Percentiles rank a stretch among this genome's conserved stretches.
Conservation (phyloP, 1,140 invertebrate species). For the Lepidurus couesii region DNA sequence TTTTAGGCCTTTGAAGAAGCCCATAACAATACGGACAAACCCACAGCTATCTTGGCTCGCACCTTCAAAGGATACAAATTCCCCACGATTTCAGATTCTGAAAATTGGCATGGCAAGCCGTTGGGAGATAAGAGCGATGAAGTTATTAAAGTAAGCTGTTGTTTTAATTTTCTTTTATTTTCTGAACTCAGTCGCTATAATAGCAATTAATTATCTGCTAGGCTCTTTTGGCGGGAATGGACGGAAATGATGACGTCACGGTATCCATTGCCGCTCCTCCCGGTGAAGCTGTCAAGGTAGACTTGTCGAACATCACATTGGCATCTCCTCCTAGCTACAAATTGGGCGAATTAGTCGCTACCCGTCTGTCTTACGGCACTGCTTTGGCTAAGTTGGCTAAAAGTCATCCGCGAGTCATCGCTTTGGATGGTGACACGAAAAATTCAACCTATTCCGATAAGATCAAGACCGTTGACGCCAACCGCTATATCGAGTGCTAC, state of each 20-base stretch:
- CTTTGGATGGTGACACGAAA: conserved; percentile 93
- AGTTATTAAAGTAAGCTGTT: conserved; percentile 58
- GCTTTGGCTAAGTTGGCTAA: conserved; percentile 82
- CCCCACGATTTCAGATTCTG: conserved; percentile 77
- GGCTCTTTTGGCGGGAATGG: conserved; percentile 27
- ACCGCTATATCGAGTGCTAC: conserved; percentile 92
- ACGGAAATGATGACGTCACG: conserved; percentile 25
- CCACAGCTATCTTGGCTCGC: conserved; percentile 90
- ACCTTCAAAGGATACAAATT: conserved; percentile 93
- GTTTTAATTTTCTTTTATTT: background rate
- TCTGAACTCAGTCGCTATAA: background rate
- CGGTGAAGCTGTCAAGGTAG: conserved; percentile 63
- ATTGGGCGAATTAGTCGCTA: conserved; percentile 74
- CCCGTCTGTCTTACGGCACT: conserved; percentile 87
- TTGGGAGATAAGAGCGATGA: conserved; percentile 71
- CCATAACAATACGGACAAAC: conserved; percentile 66
- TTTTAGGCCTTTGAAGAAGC: conserved; percentile 72
- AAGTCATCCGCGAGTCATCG: conserved; percentile 76
- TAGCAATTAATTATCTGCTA: conserved; percentile 11
- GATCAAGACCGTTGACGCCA: conserved; percentile 62
- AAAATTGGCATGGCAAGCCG: conserved; percentile 97
- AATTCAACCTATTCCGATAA: conserved; percentile 97
- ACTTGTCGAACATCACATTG: conserved; percentile 69
- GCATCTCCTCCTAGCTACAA: conserved; percentile 81
- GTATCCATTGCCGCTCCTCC: conserved; percentile 39